Evolutionary conservation across 2,888 invertebrate genomes (phyloP).

Genomic region (Ceratothoa steindachneri): DNA sequence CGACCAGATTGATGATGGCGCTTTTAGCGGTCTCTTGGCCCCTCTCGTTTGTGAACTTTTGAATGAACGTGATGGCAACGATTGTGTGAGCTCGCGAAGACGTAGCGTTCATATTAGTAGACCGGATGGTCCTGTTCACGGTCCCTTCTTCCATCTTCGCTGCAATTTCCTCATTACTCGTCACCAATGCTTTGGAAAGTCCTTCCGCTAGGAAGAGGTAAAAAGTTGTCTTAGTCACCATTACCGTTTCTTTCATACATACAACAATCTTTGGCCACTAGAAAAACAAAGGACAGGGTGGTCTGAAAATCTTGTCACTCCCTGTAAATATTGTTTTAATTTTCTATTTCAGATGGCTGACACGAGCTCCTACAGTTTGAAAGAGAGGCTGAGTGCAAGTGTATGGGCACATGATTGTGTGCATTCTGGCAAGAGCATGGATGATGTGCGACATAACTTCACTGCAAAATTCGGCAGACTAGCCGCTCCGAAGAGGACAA

Average conservation of each 20-base stretch:
- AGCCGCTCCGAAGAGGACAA: too few species aligned
- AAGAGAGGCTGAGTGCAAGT: too few species aligned
- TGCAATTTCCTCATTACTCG: slow-evolving; percentile 56
- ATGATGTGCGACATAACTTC: too few species aligned
- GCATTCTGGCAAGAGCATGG: not conserved
- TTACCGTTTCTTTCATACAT: not conserved
- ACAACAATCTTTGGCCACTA: not conserved
- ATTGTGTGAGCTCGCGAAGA: slow-evolving; percentile 60
- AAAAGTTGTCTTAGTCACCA: too few species aligned
- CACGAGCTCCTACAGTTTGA: too few species aligned
- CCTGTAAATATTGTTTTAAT: too few species aligned
- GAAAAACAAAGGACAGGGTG: too few species aligned
- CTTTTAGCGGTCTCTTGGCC: slow-evolving; percentile 57
- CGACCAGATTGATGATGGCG: slow-evolving; percentile 59
- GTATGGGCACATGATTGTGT: too few species aligned
- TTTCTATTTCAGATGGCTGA: too few species aligned
- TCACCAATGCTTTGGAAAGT: slow-evolving; percentile 54
- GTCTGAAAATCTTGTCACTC: too few species aligned
- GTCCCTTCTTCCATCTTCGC: slow-evolving; percentile 59
- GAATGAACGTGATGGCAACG: slow-evolving; percentile 57
- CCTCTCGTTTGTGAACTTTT: slow-evolving; percentile 56
- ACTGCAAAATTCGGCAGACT: too few species aligned
- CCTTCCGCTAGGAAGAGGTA: slow-evolving; percentile 57
- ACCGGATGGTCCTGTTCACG: slow-evolving; percentile 58
- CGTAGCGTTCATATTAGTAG: slow-evolving; percentile 61